phyloP scores from a whole-genome alignment of 2,888 invertebrate genomes.

The Acleris laterana region DNA sequence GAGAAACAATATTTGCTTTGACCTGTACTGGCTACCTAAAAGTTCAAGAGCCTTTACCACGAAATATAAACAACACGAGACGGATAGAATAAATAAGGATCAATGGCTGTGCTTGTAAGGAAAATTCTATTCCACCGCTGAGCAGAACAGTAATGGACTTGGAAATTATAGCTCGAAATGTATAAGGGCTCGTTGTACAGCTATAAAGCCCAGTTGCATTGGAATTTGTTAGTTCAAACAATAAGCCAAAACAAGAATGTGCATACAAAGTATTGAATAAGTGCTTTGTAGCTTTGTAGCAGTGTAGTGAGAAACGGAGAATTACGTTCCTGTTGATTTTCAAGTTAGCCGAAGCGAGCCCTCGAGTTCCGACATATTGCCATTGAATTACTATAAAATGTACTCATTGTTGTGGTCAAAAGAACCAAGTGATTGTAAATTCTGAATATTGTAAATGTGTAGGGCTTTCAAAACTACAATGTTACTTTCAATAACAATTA shows the following conservation, averaged over 20 bases:
- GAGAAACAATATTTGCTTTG: constrained; percentile 39
- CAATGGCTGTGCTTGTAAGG: constrained; percentile 1
- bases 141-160: constrained; percentile 17
- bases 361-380: constrained; percentile 19
- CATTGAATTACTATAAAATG: constrained; percentile 26
- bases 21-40: constrained; percentile 41
- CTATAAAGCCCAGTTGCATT: constrained; percentile 21
- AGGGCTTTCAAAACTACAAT: constrained; percentile 19
- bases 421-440: constrained; percentile 16
- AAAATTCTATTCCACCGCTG: not conserved
- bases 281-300: too few relatives aligned
- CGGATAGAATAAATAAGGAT: constrained; percentile 7
- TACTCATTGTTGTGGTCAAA: constrained; percentile 18
- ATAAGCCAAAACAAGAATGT: constrained; percentile 40
- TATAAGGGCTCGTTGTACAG: constrained; percentile 1
- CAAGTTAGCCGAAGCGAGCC: constrained; percentile 43
- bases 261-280: constrained; percentile 47
- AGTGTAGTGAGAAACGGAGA: constrained; percentile 40
- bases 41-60: constrained; percentile 50
- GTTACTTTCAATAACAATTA: constrained; percentile 11
- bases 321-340: constrained; percentile 51
- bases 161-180: not conserved
- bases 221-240: constrained; percentile 35
- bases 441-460: constrained; percentile 14
- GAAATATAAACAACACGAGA: not conserved